phyloP scores from a whole-genome alignment of 2,113 vertebrate genomes.

The Strix uralensis region DNA sequence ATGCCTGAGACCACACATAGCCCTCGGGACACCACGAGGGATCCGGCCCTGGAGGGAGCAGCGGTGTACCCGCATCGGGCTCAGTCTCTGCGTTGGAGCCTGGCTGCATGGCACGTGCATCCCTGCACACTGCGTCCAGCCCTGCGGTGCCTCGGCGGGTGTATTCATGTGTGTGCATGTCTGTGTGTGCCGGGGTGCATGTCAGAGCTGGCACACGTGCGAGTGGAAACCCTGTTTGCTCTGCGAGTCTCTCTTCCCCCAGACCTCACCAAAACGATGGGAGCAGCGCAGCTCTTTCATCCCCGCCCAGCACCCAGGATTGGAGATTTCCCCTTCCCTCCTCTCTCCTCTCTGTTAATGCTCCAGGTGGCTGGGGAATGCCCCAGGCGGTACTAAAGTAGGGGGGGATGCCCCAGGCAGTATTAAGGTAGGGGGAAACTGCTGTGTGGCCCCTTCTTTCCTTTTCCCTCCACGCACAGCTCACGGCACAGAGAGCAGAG shows the following conservation, averaged over 20 bases:
- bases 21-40: not conserved
- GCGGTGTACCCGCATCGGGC: fast-evolving
- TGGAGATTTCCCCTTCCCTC: not conserved
- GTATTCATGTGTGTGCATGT: not conserved
- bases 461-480: fast-evolving
- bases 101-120: not conserved
- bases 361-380: not conserved
- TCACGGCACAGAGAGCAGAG: not conserved
- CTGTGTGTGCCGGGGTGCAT: not conserved
- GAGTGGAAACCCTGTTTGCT: not conserved
- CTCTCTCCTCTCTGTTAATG: not conserved
- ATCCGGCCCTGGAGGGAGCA: not conserved
- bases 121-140: not conserved
- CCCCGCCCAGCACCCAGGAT: not conserved
- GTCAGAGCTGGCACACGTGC: not conserved
- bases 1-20: not conserved
- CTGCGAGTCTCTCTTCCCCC: not conserved
- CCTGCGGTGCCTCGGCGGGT: fast-evolving
- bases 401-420: not conserved
- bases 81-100: not conserved
- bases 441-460: not conserved
- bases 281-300: not conserved
- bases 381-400: too few species aligned
- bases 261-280: fast-evolving
- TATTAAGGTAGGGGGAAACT: not conserved